Evolutionary conservation across 2,888 invertebrate species (phyloP).

Genomic region (Epistrophe grossulariae): DNA sequence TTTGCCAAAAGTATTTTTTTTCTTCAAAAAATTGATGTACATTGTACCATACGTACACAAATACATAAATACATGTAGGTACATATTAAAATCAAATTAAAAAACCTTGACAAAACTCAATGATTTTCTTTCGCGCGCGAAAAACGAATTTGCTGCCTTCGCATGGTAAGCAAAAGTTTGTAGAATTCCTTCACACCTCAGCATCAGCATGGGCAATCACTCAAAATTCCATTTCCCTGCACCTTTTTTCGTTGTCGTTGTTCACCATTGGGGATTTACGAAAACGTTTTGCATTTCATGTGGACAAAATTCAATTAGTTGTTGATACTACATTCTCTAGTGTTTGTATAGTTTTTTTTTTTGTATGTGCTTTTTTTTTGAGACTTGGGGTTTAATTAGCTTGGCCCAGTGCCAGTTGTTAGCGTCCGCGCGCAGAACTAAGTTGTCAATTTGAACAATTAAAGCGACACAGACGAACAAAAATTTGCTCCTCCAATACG

Average conservation of each 20-base stretch:
- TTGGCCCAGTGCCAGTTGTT: slow-evolving; percentile 68
- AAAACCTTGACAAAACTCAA: slow-evolving; percentile 36
- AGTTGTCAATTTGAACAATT: slow-evolving; percentile 76
- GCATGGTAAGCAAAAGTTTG: slow-evolving; percentile 24
- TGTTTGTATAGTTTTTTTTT: slow-evolving; percentile 23
- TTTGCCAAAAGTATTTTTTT: too few species aligned
- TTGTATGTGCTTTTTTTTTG: not conserved
- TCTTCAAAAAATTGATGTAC: too few species aligned
- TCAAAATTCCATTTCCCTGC: slow-evolving; percentile 52
- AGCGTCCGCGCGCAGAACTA: slow-evolving; percentile 60
- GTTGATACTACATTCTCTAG: slow-evolving; percentile 46
- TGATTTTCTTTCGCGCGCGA: slow-evolving; percentile 40
- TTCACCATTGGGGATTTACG: slow-evolving; percentile 39
- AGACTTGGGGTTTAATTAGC: slow-evolving; percentile 63
- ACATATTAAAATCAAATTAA: too few species aligned
- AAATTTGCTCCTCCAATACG: slow-evolving; percentile 39
- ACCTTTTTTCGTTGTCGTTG: slow-evolving; percentile 7
- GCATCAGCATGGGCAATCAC: slow-evolving; percentile 56
- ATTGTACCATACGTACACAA: too few species aligned
- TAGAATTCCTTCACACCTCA: slow-evolving; percentile 34
- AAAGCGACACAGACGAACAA: slow-evolving; percentile 65
- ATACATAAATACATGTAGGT: too few species aligned
- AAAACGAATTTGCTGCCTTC: not conserved
- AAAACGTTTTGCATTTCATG: slow-evolving; percentile 71
- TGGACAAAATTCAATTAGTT: slow-evolving; percentile 74